These are phyloP conservation scores for Drosophila tripunctata DNA, from an alignment of 2,888 invertebrate species.

Conservation along the genomic window DNA sequence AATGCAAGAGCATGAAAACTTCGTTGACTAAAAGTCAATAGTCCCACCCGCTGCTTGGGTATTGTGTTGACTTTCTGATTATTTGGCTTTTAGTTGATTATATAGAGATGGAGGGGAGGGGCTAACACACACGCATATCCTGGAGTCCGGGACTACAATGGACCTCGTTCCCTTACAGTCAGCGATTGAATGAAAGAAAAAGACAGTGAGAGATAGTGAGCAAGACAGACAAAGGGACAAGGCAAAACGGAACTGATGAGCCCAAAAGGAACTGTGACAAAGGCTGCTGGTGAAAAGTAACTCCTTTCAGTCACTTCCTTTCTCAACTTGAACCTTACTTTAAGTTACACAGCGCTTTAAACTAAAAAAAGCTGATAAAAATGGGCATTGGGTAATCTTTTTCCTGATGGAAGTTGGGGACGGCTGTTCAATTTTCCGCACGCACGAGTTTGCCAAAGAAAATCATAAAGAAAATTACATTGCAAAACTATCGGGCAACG, in stretches of 20 bases:
- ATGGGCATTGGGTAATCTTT: conserved; percentile 24
- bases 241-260: conserved; percentile 38
- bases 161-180: conserved; percentile 16
- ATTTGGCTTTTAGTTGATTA: conserved; percentile 78
- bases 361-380: conserved; percentile 39
- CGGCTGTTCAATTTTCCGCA: conserved; percentile 70
- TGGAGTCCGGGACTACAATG: conserved; percentile 46
- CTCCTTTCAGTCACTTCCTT: conserved; percentile 39
- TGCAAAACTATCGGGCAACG: conserved; percentile 69
- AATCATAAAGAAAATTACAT: conserved; percentile 73
- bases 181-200: neutral
- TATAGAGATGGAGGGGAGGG: conserved; percentile 51
- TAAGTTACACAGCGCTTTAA: conserved; percentile 50
- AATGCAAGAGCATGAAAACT: conserved; percentile 24
- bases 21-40: conserved; percentile 11
- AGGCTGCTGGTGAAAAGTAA: conserved; percentile 35
- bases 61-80: conserved; percentile 71
- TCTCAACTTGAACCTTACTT: conserved; percentile 28
- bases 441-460: conserved; percentile 63
- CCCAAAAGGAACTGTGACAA: conserved; percentile 60
- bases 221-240: conserved; percentile 42
- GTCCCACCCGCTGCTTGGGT: conserved; percentile 10
- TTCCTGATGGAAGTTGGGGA: conserved; percentile 13
- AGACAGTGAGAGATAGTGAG: neutral
- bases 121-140: conserved; percentile 21